Conservation (phyloP, 2,113 vertebrate species). For the Rhinolophus ferrumequinum region DNA sequence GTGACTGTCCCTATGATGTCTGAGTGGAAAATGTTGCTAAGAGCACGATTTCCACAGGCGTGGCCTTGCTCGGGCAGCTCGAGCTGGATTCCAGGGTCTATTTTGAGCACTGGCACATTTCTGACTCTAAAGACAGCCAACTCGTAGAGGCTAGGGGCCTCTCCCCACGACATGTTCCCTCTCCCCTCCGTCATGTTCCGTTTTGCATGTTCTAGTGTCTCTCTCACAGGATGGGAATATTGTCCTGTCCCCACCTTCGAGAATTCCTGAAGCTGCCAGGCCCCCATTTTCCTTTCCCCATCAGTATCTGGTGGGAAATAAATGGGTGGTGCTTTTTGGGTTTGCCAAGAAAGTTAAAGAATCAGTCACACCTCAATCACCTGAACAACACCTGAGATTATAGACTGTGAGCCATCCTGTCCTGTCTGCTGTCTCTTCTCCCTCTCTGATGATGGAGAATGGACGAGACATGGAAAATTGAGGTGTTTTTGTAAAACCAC, state of each 20-base stretch:
- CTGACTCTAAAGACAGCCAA: background rate
- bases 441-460: too few relatives aligned
- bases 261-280: too few relatives aligned
- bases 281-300: background rate
- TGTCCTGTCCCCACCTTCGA: background rate
- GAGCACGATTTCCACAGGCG: accelerated
- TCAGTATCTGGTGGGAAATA: background rate
- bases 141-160: accelerated
- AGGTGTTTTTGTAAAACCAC: background rate
- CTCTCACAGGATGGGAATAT: background rate
- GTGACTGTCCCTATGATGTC: background rate
- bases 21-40: background rate
- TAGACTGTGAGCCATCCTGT: accelerated
- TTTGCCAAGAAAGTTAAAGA: background rate
- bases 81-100: background rate
- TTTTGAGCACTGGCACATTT: background rate
- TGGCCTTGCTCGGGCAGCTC: background rate
- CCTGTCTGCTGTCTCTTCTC: background rate
- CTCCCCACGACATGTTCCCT: background rate
- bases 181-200: background rate
- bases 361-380: background rate
- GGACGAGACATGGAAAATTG: background rate
- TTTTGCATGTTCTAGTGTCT: background rate
- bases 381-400: background rate
- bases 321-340: background rate